Percentiles rank a stretch among this genome's conserved stretches.
Evolutionary conservation across 2,797 vertebrate genomes (phyloP).

Genomic region (Epinephelus coioides): DNA sequence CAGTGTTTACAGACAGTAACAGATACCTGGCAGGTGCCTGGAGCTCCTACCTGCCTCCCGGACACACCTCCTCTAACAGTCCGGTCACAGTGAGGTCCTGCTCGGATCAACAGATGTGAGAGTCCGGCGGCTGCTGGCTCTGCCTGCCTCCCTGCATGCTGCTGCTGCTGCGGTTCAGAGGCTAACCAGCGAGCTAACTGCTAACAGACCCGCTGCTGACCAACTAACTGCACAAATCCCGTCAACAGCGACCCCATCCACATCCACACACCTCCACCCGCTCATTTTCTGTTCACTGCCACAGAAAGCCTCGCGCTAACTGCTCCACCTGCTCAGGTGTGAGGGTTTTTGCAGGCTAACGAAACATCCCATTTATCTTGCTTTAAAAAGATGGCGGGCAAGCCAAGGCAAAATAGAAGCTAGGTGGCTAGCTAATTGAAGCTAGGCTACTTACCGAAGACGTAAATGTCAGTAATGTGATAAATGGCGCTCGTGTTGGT

Average conservation of each 20-base stretch:
- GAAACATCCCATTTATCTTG: conserved; percentile 65
- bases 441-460: conserved; percentile 58
- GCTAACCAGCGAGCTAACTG: conserved; percentile 64
- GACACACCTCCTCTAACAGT: neutral
- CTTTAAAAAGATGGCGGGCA: conserved; percentile 85
- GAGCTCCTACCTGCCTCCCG: neutral
- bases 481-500: conserved; percentile 2
- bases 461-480: neutral
- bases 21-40: no score
- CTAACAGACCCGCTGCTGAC: conserved; percentile 34
- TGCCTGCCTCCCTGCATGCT: conserved; percentile 24
- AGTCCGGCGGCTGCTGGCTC: conserved; percentile 24
- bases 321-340: neutral
- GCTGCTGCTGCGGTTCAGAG: conserved; percentile 32
- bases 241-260: neutral
- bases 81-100: neutral
- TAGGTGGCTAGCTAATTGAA: conserved; percentile 44
- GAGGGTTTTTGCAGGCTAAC: conserved; percentile 16
- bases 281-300: fast-evolving
- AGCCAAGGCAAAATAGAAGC: conserved; percentile 63
- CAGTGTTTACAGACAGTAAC: neutral
- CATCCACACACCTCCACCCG: fast-evolving
- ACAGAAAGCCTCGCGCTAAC: neutral
- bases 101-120: conserved; percentile 42
- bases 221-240: conserved; percentile 5